These are phyloP conservation scores for Baryphthengus martii DNA, from an alignment of 2,113 vertebrate species.

Conservation along the genomic window DNA sequence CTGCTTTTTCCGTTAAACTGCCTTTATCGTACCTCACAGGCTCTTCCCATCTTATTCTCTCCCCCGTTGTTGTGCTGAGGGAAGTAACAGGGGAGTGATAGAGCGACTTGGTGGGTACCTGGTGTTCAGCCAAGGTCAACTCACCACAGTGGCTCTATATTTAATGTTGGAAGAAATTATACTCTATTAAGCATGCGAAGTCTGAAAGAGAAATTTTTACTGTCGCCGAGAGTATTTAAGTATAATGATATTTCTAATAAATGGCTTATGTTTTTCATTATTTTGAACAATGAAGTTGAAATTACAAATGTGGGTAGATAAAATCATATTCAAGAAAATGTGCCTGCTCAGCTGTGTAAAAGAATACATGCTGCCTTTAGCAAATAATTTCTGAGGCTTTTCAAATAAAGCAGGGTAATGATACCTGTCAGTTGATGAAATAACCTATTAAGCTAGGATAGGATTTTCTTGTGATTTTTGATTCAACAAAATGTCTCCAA, in stretches of 20 bases:
- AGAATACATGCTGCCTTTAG: not conserved
- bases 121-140: too few species aligned
- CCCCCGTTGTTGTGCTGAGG: too few species aligned
- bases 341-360: not conserved
- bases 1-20: too few species aligned
- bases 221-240: not conserved
- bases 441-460: not conserved
- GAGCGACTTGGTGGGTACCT: too few species aligned
- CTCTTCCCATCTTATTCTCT: too few species aligned
- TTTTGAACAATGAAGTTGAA: not conserved
- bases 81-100: too few species aligned
- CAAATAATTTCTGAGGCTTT: not conserved
- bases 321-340: not conserved
- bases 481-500: not conserved
- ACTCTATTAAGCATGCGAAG: not conserved
- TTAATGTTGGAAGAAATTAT: not conserved
- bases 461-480: not conserved
- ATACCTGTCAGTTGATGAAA: not conserved
- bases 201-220: not conserved
- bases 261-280: not conserved
- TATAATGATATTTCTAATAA: constrained; percentile 5
- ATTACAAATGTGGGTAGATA: not conserved
- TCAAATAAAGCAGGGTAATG: not conserved
- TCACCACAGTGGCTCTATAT: too few species aligned
- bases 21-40: too few species aligned